A percentile compares a stretch with the other conserved stretches of the same genome.
phyloP scores from a whole-genome alignment of 2,113 vertebrate genomes.

The Cichladusa arquata region DNA sequence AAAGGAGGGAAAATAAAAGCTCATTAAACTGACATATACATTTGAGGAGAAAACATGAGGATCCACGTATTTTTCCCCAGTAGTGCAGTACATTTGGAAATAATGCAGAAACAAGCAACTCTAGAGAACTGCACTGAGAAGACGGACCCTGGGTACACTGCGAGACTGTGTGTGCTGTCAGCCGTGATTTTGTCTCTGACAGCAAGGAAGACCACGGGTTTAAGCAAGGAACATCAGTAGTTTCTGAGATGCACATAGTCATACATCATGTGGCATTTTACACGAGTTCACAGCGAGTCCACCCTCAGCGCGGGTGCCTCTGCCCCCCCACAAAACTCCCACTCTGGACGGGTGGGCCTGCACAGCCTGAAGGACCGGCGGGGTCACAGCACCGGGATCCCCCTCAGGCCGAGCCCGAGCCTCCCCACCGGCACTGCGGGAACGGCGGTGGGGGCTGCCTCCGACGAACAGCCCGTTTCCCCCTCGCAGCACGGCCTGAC shows the following conservation, averaged over 20 bases:
- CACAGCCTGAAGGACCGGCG: background rate
- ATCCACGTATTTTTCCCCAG: background rate
- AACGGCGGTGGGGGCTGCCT: background rate
- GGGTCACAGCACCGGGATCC: fast-evolving
- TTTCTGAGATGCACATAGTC: background rate
- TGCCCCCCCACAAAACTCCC: background rate
- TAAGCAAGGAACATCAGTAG: fast-evolving
- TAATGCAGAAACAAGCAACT: background rate
- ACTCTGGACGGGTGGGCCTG: background rate
- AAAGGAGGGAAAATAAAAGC: background rate
- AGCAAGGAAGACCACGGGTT: background rate
- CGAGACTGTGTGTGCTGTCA: background rate
- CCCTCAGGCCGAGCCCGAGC: background rate
- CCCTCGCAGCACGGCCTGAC: background rate
- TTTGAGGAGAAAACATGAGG: background rate
- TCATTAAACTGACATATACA: background rate
- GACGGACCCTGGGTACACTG: fast-evolving
- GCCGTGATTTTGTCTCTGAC: background rate
- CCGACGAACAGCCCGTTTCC: background rate
- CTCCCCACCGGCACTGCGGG: background rate
- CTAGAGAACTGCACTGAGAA: background rate
- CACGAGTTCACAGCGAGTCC: background rate
- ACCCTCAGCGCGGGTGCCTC: fast-evolving
- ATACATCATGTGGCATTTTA: background rate
- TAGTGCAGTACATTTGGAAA: background rate